A percentile compares a stretch with the other conserved stretches of the same genome.
Conservation (phyloP, 2,113 vertebrate genomes). For the Centropus unirufus region DNA sequence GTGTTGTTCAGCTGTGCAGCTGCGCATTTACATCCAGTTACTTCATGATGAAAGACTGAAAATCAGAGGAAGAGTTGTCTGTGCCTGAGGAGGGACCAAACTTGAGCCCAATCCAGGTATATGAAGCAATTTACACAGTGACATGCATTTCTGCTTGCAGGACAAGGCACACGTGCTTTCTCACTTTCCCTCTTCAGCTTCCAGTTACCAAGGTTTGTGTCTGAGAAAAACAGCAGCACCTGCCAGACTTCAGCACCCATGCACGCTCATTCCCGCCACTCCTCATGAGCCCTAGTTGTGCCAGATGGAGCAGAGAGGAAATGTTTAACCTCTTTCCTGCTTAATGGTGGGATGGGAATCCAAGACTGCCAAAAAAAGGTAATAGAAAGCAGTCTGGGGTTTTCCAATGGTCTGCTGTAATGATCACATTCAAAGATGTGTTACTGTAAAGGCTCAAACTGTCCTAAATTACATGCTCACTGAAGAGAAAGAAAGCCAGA, state of each 20-base stretch:
- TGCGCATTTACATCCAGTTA: not conserved
- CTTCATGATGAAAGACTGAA: not conserved
- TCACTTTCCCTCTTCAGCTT: not conserved
- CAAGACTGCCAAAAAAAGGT: not conserved
- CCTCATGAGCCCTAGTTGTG: not conserved
- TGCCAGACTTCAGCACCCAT: not conserved
- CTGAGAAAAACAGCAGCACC: not conserved
- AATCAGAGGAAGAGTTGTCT: not conserved
- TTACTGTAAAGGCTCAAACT: not conserved
- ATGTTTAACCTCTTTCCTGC: not conserved
- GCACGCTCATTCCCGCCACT: not conserved
- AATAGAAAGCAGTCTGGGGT: not conserved
- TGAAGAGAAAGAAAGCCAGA: not conserved
- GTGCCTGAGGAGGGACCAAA: not conserved
- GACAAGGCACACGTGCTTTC: not conserved
- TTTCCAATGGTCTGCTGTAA: not conserved
- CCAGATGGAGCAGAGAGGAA: not conserved
- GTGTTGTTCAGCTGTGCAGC: not conserved
- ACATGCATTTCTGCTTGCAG: not conserved
- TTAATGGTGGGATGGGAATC: not conserved
- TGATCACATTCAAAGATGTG: not conserved
- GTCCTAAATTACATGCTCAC: not conserved
- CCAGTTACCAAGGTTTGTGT: not conserved
- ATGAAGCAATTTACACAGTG: not conserved
- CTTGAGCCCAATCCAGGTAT: not conserved